Base-by-base conservation (phyloP, 2,888 invertebrate genomes). In the Callyntrura sp. region DNA sequence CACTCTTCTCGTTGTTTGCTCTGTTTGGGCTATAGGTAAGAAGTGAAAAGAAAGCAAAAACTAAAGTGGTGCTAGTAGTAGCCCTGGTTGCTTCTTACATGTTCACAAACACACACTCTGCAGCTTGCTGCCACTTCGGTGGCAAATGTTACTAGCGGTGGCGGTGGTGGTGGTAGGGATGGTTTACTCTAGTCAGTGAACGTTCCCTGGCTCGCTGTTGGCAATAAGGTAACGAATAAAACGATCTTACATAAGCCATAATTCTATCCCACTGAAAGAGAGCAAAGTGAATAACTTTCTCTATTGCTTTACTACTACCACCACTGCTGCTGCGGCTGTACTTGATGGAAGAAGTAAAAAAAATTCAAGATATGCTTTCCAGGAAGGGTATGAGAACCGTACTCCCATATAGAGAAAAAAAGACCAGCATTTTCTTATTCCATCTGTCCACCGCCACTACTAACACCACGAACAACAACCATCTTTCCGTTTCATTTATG, bases 241-340 rank as follows among this genome's bases (percentile, higher is more conserved):
- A 90, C 89, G 85, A 78, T 85, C 89, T 90, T 81, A 84, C 89
- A 84, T 85, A 78, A 81, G 85, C 85, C 85, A 90, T 90, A 90
- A 90, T 90, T 90, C 81, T 84, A 90, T 90, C 85, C 79, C 45
- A 48, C 20, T 5, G 20, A 28, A 45, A 43, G 48, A 83, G 79
- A 83, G 79, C 35, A 90, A 90, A 90, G 89, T 90, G 89, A 90
- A 90, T 90, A 90, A 90, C 89, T 90, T 90, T 90, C 81, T 84
- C 79, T 79, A 79, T 84, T 83, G 57, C 83, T 68, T 48, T 62
- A 17, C 45, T 57, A 85, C 25, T 25, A 35, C 57, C 2, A 62
- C 62, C 76, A 48, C 23, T 48, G 5, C 57, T 76, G 4, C 48
- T 35, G 35, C 68, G 57, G 23, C 60, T 57, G 55, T 12, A 60